Base-by-base conservation (phyloP, 2,113 vertebrate species). In the Cynoglossus semilaevis region DNA sequence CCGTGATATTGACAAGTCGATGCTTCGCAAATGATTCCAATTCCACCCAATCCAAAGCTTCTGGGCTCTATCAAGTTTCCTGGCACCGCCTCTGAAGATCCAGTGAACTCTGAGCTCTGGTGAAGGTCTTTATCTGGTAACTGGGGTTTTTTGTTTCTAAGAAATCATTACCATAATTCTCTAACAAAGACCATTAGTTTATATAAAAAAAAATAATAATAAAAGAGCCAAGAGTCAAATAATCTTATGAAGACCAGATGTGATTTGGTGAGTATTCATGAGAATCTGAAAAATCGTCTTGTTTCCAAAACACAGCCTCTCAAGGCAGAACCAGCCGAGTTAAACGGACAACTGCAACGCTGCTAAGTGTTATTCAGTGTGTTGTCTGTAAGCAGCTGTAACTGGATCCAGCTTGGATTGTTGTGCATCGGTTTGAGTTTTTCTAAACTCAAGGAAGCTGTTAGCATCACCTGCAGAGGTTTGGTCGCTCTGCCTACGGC, bases 101-200 rank as follows among this genome's bases (percentile, higher is more conserved):
- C 59, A 46, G 8, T 17, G 14, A 70, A 79, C 69, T 79, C 72
- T 58, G 42, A 60, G 52, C 47, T 3, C 51, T 58, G 71, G 58
- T 46, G 78, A 81, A 72, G 56, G 66, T 73, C 62, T 79, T 76
- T 75, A 84, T 85, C 84, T 76, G 55, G 59, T 63, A 66, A 67
- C 63, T 70, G 57, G 59, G 18, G 64, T 6, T 77, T 58, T 58
- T 61, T 63, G 75, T 77, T 83, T 85, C 80, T 70, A 72, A 62
- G 83, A 88, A 86, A 75, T 74, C 74, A 77, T 84, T 79, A 85
- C 68, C 79, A 84, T 81, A 82, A 80, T 75, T 84, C 73, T 72
- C 57, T 62, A 74, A 81, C 75, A 75, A 73, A 75, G 62, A 74
- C 52, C 70, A 77, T 71, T 71, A 74, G 58, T 60, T 29, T 29